Evolutionary conservation across 2,888 invertebrate species (phyloP), one percentile per base, ranked within the genome.

Genomic region (Drosophila affinis): DNA sequence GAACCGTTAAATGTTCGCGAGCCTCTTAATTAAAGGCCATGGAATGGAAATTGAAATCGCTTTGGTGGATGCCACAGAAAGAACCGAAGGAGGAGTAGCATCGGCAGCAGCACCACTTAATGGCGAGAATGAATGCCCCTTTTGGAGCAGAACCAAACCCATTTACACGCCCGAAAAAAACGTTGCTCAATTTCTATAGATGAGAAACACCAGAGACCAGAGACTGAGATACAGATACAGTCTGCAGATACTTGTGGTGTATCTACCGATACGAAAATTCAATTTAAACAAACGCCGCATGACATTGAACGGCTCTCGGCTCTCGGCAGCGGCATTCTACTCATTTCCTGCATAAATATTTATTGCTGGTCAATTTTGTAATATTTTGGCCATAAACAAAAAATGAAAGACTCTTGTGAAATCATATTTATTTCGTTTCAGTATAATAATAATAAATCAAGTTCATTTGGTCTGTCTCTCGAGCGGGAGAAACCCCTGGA

Each of bases 301-400:
- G 83, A 83, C 88, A 87, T 83, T 83, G 82, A 83, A 83, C 72
- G 75, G 74, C 61, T 45, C 32, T 47, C 10, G 48, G 65, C 49
- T 4, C 32, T 47, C 10, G 52, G 57, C 49, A 5, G 63, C 49
- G 78, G 70, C 57, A 71, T 69, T 70, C 79, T 62, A 56, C 57
- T 64, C 69, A 76, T 71, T 83, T 87, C 86, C 82, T 74, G 71
- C 73, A 83, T 87, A 87, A 79, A 83, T 85, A 79, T 83, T 39
- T 39, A 6, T 7, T 39, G 39, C 39, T 80, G 60, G 67, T 70
- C 72, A 81, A 70, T 82, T 82, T 81, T 82, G 83, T 87, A 83
- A 83, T 74, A 76, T 67, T 69, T 69, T 58, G 59, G 63, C 63
- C 72, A 63, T 71, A 72, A 72, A 71, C 67, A 68, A 68, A 67